phyloP scores from a whole-genome alignment of 2,888 invertebrate species.

The Archaeoteleia sp. region DNA sequence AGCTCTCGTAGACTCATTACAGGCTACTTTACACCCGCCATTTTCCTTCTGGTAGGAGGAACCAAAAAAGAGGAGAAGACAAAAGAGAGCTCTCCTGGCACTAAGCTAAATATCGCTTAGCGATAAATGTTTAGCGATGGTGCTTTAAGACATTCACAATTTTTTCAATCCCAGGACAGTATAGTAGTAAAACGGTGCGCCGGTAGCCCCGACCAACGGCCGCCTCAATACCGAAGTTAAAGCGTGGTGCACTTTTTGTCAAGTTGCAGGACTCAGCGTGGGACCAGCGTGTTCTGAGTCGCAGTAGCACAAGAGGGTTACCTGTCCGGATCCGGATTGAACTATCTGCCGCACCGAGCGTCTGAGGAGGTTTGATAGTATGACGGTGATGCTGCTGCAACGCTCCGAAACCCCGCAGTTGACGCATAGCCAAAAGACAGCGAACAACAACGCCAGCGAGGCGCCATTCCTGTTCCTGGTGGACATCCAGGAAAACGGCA shows the following conservation, averaged over 20 bases:
- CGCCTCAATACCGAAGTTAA: no score
- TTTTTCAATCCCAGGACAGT: constrained; percentile 1
- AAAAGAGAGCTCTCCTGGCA: no score
- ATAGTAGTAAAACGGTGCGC: not conserved
- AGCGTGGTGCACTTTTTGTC: not conserved
- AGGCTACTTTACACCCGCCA: no score
- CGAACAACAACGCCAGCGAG: constrained; percentile 66
- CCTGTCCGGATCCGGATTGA: constrained; percentile 30
- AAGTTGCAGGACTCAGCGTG: constrained; percentile 29
- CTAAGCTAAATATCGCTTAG: no score
- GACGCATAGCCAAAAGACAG: constrained; percentile 71
- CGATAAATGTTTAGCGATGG: no score
- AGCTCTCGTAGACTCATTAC: no score
- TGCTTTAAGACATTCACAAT: not conserved
- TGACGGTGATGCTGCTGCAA: constrained; percentile 75
- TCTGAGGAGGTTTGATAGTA: constrained; percentile 69
- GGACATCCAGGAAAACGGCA: constrained; percentile 63
- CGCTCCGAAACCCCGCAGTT: constrained; percentile 74
- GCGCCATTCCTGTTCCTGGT: constrained; percentile 69
- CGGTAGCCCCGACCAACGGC: no score
- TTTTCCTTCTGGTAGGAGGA: no score
- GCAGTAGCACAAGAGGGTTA: constrained; percentile 19
- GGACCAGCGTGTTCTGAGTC: constrained; percentile 22
- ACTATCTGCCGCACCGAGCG: constrained; percentile 51
- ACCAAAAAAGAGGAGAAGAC: no score